Evolutionary conservation across 2,888 invertebrate species (phyloP).

Genomic region (Osmoderma eremita): DNA sequence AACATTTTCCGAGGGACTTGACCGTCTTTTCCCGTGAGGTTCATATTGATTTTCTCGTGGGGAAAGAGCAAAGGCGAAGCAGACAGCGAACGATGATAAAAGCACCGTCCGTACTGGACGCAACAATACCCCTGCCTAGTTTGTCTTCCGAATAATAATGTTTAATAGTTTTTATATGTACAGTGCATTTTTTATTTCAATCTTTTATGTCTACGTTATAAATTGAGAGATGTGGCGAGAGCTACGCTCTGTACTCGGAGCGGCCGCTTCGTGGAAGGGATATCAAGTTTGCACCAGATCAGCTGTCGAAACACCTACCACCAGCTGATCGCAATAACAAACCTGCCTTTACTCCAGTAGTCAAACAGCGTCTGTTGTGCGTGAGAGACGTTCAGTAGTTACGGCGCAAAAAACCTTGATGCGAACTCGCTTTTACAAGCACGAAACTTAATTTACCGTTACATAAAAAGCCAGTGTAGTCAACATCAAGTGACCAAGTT

Average conservation of each 20-base stretch:
- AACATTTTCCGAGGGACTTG: too few species aligned
- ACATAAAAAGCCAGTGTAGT: constrained; percentile 24
- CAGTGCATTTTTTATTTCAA: neutral
- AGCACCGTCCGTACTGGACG: too few species aligned
- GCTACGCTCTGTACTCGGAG: constrained; percentile 3
- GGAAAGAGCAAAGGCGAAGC: too few species aligned
- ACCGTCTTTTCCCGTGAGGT: too few species aligned
- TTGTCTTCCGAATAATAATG: too few species aligned
- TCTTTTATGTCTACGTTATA: neutral
- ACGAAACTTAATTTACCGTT: constrained; percentile 27
- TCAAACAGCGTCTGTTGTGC: constrained; percentile 26
- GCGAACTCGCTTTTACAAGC: constrained; percentile 38
- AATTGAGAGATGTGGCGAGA: constrained; percentile 11
- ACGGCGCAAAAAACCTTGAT: constrained; percentile 11
- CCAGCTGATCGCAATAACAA: constrained; percentile 60
- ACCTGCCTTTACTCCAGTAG: constrained; percentile 52
- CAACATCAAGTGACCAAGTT: constrained; percentile 12
- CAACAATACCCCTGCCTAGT: too few species aligned
- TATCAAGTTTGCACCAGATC: constrained; percentile 52
- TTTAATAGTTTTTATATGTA: neutral
- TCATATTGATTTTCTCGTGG: too few species aligned
- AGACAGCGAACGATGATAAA: too few species aligned
- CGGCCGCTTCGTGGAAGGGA: constrained; percentile 41
- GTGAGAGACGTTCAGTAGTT: constrained; percentile 15
- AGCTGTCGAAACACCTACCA: constrained; percentile 52